Evolutionary conservation across 2,113 vertebrate species (phyloP).

Genomic region (Romanogobio albipinnatus): DNA sequence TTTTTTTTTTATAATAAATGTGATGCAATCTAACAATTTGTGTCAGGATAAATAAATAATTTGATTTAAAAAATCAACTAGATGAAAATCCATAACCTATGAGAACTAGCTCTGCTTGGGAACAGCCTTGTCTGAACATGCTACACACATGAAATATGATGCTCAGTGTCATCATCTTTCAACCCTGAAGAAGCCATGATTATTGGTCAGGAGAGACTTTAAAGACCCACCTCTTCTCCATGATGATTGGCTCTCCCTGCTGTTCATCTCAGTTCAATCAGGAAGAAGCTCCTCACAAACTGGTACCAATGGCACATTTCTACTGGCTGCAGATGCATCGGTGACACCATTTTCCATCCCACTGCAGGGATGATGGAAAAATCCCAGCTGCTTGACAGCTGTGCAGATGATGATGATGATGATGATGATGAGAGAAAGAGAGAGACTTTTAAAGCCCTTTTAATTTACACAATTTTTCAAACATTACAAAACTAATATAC

Average conservation of each 20-base stretch:
- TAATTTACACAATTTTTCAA: too few species aligned
- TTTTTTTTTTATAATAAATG: neutral
- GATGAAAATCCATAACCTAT: neutral
- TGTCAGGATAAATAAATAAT: neutral
- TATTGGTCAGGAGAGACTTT: conserved; percentile 29
- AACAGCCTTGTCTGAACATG: conserved; percentile 18
- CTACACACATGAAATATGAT: conserved; percentile 25
- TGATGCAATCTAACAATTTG: neutral
- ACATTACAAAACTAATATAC: too few species aligned
- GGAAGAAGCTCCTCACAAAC: conserved; percentile 1
- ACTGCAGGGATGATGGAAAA: conserved; percentile 27
- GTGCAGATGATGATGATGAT: neutral
- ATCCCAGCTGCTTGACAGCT: neutral
- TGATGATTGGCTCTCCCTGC: conserved; percentile 21
- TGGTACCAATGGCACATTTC: conserved; percentile 20
- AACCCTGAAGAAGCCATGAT: neutral
- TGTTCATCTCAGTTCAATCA: conserved; percentile 15
- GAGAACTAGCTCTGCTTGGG: neutral
- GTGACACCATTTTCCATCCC: conserved; percentile 26
- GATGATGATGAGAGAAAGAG: too few species aligned
- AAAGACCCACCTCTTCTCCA: conserved; percentile 31
- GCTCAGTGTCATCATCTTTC: neutral
- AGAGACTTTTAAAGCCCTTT: too few species aligned
- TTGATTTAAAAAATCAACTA: neutral
- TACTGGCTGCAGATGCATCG: conserved; percentile 19